A percentile compares a stretch with the other conserved stretches of the same genome.
Evolutionary conservation across 2,888 invertebrate species (phyloP).

Genomic region (Apoderus coryli): DNA sequence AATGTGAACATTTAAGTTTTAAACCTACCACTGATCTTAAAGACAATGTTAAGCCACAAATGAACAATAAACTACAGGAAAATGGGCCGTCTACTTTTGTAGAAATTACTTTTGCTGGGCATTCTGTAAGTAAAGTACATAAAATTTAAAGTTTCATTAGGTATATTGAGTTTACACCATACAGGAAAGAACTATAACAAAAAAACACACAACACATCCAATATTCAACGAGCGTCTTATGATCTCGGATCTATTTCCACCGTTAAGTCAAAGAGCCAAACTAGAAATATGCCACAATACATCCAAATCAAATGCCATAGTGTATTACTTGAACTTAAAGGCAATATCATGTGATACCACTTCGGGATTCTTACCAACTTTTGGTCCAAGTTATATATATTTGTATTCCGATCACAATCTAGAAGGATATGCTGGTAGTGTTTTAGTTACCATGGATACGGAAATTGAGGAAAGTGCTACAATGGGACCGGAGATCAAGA

Average conservation of each 20-base stretch:
- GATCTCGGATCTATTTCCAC: conserved; percentile 71
- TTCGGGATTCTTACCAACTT: conserved; percentile 61
- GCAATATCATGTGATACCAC: conserved; percentile 43
- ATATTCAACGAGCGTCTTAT: conserved; percentile 64
- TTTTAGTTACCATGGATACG: conserved; percentile 58
- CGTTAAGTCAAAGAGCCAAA: conserved; percentile 56
- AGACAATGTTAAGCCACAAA: conserved; percentile 32
- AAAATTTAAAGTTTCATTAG: too few species aligned
- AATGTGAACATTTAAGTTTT: conserved; percentile 30
- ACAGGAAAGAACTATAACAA: conserved; percentile 42
- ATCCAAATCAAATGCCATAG: conserved; percentile 35
- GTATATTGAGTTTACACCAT: too few species aligned
- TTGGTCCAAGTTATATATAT: conserved; percentile 69
- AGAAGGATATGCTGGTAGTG: conserved; percentile 51
- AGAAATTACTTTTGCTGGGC: conserved; percentile 47
- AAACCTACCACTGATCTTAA: conserved; percentile 13
- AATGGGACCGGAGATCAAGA: conserved; percentile 13
- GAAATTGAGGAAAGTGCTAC: conserved; percentile 32
- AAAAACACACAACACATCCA: conserved; percentile 46
- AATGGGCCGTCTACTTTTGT: conserved; percentile 34
- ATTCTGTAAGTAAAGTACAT: conserved; percentile 40
- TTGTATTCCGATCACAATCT: conserved; percentile 51
- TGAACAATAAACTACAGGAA: conserved; percentile 22
- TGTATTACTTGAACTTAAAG: conserved; percentile 41
- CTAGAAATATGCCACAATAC: conserved; percentile 41